These are phyloP conservation scores for Parasteatoda tepidariorum DNA, from an alignment of 1,140 invertebrate genomes.

Conservation along the genomic window DNA sequence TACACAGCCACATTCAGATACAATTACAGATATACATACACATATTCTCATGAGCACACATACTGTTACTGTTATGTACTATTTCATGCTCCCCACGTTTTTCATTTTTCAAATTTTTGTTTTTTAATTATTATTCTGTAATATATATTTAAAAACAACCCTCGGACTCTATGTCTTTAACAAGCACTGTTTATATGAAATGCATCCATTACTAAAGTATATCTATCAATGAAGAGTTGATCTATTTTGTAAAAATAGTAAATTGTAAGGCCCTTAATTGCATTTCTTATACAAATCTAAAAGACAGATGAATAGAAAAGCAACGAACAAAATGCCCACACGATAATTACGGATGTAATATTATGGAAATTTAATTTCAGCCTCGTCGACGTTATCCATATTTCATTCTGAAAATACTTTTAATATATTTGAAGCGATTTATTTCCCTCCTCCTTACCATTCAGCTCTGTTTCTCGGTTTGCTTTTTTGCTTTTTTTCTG, in stretches of 20 bases:
- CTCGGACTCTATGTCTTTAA: too few relatives aligned
- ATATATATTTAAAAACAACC: too few relatives aligned
- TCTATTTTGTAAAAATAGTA: conserved; percentile 18
- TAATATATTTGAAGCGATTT: conserved; percentile 54
- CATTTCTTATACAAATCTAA: conserved; percentile 15
- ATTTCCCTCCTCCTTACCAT: neutral
- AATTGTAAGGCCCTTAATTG: conserved; percentile 3
- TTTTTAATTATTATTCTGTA: too few relatives aligned
- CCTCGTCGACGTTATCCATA: conserved; percentile 28
- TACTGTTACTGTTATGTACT: too few relatives aligned
- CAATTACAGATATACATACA: too few relatives aligned
- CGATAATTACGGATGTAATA: conserved; percentile 45
- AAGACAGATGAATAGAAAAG: conserved; percentile 22
- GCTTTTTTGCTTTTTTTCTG: neutral
- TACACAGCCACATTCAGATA: too few relatives aligned
- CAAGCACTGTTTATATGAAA: too few relatives aligned
- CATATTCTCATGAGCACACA: too few relatives aligned
- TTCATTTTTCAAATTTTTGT: too few relatives aligned
- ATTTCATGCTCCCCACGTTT: too few relatives aligned
- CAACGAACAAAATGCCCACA: conserved; percentile 31
- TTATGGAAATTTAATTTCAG: conserved; percentile 55
- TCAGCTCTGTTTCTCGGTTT: neutral
- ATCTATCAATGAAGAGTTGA: conserved; percentile 8
- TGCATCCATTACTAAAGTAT: too few relatives aligned
- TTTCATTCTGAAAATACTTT: conserved; percentile 53